Evolutionary conservation across 2,797 vertebrate species (phyloP), one percentile per base, ranked within the genome.

Genomic region (Helarctos malayanus): DNA sequence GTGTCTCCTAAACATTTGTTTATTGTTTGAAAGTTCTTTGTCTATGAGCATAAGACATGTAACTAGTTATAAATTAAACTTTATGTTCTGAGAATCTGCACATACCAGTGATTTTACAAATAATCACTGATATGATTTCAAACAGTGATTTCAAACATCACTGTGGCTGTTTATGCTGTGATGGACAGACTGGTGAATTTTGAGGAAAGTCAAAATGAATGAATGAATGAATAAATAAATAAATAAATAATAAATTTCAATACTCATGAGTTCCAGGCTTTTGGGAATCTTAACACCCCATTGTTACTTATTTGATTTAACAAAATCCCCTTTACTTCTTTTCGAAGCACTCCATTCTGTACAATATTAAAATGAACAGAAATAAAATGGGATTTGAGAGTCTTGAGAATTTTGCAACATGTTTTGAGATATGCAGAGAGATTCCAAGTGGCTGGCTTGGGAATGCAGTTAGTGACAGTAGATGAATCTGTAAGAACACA

Each of bases 121-220:
- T 88, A 81, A 85, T 84, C 57, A 71, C 29, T 47, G 14, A n/a
- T n/a, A 29, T 12, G 10, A 65, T 91, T 92, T 90, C 88, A n/a
- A n/a, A 65, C 27, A 61, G 14, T 16, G 9, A 69, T 89, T 94
- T 89, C 90, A 83, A 89, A 89, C 84, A 89, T 57, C 92, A 79
- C 41, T 8, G 57, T 2, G 86, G 91, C 76, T 97, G 57, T 84
- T 96, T 94, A 95, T 83, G 86, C 68, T 97, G 87, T 91, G 89
- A 97, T 54, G 15, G 15, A 97, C 41, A 59, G n/a, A 75, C 0
- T 84, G 79, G 95, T 93, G 93, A 96, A 89, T 96, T 97, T 94
- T 83, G 90, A 82, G 94, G 97, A 95, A 96, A 92, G 88, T 89
- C 93, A 97, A 96, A 84, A 95, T 41, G 41, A 41, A 41, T 41